Evolutionary conservation across 1,140 invertebrate genomes (phyloP).

Genomic region (Condylostylus longicornis): DNA sequence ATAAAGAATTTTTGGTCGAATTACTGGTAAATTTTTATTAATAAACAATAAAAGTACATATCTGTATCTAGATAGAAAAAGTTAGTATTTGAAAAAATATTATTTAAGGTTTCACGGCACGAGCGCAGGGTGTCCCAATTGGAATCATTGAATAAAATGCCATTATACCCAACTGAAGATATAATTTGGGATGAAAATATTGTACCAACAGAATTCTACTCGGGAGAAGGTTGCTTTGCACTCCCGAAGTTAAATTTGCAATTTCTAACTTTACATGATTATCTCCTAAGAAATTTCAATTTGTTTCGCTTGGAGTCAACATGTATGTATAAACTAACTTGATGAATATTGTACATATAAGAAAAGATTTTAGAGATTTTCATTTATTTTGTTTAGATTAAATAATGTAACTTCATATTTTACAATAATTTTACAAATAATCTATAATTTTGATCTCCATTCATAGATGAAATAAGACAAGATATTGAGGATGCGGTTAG

Average conservation of each 20-base stretch:
- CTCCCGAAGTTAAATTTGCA: slow-evolving; percentile 96
- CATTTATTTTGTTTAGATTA: too few species aligned
- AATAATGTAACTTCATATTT: too few species aligned
- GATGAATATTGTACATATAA: too few species aligned
- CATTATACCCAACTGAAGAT: slow-evolving; percentile 94
- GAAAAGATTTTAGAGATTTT: too few species aligned
- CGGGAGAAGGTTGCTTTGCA: slow-evolving; percentile 85
- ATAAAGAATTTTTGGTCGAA: slow-evolving; percentile 70
- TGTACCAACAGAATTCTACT: slow-evolving; percentile 94
- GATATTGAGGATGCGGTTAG: slow-evolving; percentile 95
- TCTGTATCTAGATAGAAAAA: too few species aligned
- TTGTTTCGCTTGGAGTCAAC: slow-evolving; percentile 96
- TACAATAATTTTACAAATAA: too few species aligned
- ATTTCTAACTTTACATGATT: slow-evolving; percentile 97
- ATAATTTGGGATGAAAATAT: slow-evolving; percentile 99
- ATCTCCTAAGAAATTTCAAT: slow-evolving; percentile 93
- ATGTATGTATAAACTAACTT: slow-evolving; percentile 71
- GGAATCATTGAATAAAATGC: slow-evolving; percentile 93
- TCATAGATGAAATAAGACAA: slow-evolving; percentile 96
- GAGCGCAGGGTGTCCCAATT: slow-evolving; percentile 82
- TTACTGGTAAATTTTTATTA: slow-evolving; percentile 48
- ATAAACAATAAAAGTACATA: background rate
- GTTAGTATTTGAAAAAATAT: slow-evolving; percentile 1
- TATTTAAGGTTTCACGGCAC: slow-evolving; percentile 58
- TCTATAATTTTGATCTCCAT: slow-evolving; percentile 32